Percentiles rank a stretch among this genome's conserved stretches.
Conservation (phyloP, 2,888 invertebrate genomes). For the Dione vanillae region DNA sequence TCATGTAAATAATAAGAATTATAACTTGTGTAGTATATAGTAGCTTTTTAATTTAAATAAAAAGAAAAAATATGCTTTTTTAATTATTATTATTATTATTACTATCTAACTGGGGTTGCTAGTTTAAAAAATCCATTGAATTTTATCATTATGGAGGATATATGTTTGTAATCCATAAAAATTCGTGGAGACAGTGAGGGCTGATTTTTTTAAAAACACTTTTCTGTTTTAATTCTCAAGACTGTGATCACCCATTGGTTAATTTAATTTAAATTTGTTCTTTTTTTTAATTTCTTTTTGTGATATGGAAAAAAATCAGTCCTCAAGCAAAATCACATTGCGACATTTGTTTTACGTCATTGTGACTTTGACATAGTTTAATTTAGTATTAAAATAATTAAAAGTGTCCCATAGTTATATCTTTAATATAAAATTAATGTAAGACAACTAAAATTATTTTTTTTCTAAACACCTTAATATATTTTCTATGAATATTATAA, state of each 20-base stretch:
- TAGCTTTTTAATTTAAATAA: conserved; percentile 64
- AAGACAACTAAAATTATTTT: neutral
- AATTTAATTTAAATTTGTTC: conserved; percentile 47
- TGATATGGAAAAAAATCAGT: conserved; percentile 64
- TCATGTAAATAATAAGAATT: conserved; percentile 72
- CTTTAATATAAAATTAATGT: conserved; percentile 23
- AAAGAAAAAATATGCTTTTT: conserved; percentile 57
- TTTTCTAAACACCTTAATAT: conserved; percentile 17
- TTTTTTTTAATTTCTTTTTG: conserved; percentile 49
- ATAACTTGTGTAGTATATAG: conserved; percentile 59
- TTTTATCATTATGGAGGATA: conserved; percentile 66
- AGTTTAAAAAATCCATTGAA: conserved; percentile 62
- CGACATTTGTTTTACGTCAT: conserved; percentile 74
- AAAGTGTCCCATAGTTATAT: conserved; percentile 36
- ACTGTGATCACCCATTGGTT: conserved; percentile 43
- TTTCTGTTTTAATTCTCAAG: conserved; percentile 3
- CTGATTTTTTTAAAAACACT: conserved; percentile 57
- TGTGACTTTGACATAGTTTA: conserved; percentile 65
- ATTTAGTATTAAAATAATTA: conserved; percentile 26
- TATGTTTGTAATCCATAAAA: conserved; percentile 73
- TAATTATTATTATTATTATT: conserved; percentile 47
- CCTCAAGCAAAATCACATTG: conserved; percentile 72
- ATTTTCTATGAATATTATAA: conserved; percentile 17
- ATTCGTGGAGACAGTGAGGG: conserved; percentile 60
- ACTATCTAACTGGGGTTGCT: conserved; percentile 51